A percentile compares a stretch with the other conserved stretches of the same genome.
These are phyloP conservation scores for Grallaria varia DNA, from an alignment of 2,113 vertebrate species.

Conservation along the genomic window DNA sequence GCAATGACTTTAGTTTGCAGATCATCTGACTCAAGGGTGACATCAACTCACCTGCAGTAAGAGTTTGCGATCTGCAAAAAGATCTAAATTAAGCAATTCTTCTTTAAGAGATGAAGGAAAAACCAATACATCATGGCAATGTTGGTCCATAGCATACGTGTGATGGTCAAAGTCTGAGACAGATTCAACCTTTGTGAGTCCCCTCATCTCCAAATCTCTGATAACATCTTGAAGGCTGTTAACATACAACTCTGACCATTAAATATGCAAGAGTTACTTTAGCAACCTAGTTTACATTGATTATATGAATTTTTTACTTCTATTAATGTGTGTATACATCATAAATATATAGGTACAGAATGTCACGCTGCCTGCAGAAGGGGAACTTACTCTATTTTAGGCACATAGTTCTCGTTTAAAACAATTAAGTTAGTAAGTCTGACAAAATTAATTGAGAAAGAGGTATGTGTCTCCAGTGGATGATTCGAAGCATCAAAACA, in stretches of 20 bases:
- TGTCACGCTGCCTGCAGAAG: neutral
- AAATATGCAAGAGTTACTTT: neutral
- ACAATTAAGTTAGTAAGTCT: neutral
- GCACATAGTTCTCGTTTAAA: neutral
- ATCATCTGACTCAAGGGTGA: neutral
- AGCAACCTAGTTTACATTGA: neutral
- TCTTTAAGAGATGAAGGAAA: constrained; percentile 82
- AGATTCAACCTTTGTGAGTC: constrained; percentile 79
- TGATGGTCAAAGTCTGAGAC: constrained; percentile 69
- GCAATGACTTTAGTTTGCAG: neutral
- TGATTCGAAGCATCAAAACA: neutral
- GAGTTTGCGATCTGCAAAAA: constrained; percentile 81
- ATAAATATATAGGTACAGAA: neutral
- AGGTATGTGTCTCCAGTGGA: neutral
- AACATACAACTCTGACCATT: constrained; percentile 29
- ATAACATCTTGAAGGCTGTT: constrained; percentile 82
- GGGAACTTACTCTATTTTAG: neutral
- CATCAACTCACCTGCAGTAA: constrained; percentile 83
- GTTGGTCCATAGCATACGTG: constrained; percentile 82
- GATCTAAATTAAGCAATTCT: constrained; percentile 75
- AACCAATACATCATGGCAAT: constrained; percentile 83
- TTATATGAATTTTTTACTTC: neutral
- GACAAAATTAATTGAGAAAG: neutral
- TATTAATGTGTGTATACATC: neutral
- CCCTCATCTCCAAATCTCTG: constrained; percentile 72